Conservation (phyloP, 2,888 invertebrate species). For the Sesia bembeciformis region DNA sequence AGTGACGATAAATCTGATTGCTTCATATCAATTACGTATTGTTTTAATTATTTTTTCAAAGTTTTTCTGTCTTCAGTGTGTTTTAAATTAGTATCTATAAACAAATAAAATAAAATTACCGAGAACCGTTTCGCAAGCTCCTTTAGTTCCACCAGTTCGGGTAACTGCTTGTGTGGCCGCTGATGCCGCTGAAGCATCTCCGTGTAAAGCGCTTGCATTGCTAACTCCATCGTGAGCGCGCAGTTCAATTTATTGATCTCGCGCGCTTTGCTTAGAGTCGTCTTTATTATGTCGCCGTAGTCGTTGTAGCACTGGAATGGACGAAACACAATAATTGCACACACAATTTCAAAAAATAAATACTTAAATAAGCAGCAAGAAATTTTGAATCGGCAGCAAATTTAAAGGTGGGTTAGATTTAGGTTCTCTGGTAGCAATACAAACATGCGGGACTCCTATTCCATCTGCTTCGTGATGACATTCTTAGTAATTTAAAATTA, state of each 20-base stretch:
- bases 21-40: too few species aligned
- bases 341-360: too few species aligned
- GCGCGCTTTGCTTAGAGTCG: slow-evolving; percentile 95
- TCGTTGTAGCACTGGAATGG: slow-evolving; percentile 91
- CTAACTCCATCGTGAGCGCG: slow-evolving; percentile 93
- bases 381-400: too few species aligned
- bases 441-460: too few species aligned
- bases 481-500: too few species aligned
- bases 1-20: too few species aligned
- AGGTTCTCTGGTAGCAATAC: too few species aligned
- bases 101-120: slow-evolving; percentile 37
- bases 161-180: slow-evolving; percentile 78
- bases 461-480: too few species aligned
- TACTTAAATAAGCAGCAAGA: too few species aligned
- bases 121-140: slow-evolving; percentile 98
- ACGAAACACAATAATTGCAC: neutral
- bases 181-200: slow-evolving; percentile 73
- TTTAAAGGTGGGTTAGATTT: too few species aligned
- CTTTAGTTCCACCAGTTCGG: slow-evolving; percentile 93
- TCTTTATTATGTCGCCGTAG: slow-evolving; percentile 98
- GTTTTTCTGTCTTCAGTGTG: neutral
- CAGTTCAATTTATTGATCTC: slow-evolving; percentile 98
- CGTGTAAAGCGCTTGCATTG: slow-evolving; percentile 90
- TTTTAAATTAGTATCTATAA: too few species aligned
- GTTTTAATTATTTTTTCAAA: too few species aligned